Percentiles rank a stretch among this genome's conserved stretches.
phyloP scores from a whole-genome alignment of 2,888 invertebrate species.

The Ectropis crepuscularia region DNA sequence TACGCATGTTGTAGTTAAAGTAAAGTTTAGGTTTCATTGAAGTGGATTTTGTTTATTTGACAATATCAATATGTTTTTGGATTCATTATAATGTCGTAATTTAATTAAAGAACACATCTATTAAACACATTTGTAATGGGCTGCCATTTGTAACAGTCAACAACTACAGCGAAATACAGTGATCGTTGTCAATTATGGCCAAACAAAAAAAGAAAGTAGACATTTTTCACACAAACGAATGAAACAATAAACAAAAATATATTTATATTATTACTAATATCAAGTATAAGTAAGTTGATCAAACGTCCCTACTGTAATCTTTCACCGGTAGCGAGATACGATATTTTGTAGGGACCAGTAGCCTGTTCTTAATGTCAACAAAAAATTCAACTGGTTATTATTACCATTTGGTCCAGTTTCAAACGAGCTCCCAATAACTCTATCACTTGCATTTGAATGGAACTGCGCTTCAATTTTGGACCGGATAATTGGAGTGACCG shows the following conservation, averaged over 20 bases:
- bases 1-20: neutral
- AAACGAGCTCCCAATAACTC: slow-evolving; percentile 39
- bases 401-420: slow-evolving; percentile 41
- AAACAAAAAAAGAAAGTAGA: too few species aligned
- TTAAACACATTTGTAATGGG: too few species aligned
- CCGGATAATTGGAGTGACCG: slow-evolving; percentile 38
- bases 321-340: slow-evolving; percentile 24
- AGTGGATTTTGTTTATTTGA: too few species aligned
- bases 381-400: slow-evolving; percentile 37
- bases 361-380: slow-evolving; percentile 40
- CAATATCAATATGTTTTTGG: too few species aligned
- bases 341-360: slow-evolving; percentile 40
- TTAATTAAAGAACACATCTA: too few species aligned
- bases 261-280: neutral
- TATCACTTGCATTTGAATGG: slow-evolving; percentile 38
- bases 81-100: too few species aligned
- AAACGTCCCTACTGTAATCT: slow-evolving; percentile 14
- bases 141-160: too few species aligned
- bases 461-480: slow-evolving; percentile 32
- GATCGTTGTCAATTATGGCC: too few species aligned
- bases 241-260: too few species aligned
- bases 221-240: too few species aligned
- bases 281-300: neutral
- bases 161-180: too few species aligned
- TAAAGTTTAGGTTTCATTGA: neutral